Base-by-base conservation (phyloP, 2,888 invertebrate species). In the Acleris literana region DNA sequence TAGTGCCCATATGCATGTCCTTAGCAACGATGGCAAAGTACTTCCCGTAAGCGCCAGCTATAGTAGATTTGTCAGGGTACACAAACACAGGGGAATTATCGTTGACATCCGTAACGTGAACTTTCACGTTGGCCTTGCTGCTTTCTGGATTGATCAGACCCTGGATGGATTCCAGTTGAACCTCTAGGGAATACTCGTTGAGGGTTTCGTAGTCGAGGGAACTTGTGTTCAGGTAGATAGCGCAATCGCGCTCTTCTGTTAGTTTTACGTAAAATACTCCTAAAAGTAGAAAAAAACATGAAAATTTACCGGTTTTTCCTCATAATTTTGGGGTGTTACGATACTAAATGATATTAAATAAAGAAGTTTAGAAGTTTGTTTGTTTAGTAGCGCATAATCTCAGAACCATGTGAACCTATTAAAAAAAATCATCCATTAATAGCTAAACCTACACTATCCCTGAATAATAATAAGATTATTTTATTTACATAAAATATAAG, bases 1-100 rank as follows among this genome's bases (percentile, higher is more conserved):
- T 94, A 4, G 96, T 95, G 11, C 95, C 95, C 68, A 97, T 93
- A 63, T 96, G 94, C 71, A 96, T 95, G 74, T 95, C 95, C 57
- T 94, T 93, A 0, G 96, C 94, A 2, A 98, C 94, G 0, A 97
- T 96, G 0, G 96, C 96, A 77, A 96, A 97, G 83, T 97, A 98
- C 59, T 96, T 96, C 63, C 94, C 94, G 60, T 94, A 94, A 13
- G 94, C 94, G 0, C 93, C 93, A 3, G 91, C 87, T 54, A 93
- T 90, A 0, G 93, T 89, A 0, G 89, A 88, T 61, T 92, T 86
- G 16, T 94, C 94, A 1, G 96, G 95, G 76, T 96, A 96, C 0
- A 96, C 86, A 81, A 98, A 99, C 74, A 94, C 93, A 0, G 99
- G 98, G 0, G 94, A 93, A 83, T 98, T 98, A 82, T 99, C 98